A percentile compares a stretch with the other conserved stretches of the same genome.
phyloP scores from a whole-genome alignment of 2,888 invertebrate genomes.

The Luperina nickerlii region DNA sequence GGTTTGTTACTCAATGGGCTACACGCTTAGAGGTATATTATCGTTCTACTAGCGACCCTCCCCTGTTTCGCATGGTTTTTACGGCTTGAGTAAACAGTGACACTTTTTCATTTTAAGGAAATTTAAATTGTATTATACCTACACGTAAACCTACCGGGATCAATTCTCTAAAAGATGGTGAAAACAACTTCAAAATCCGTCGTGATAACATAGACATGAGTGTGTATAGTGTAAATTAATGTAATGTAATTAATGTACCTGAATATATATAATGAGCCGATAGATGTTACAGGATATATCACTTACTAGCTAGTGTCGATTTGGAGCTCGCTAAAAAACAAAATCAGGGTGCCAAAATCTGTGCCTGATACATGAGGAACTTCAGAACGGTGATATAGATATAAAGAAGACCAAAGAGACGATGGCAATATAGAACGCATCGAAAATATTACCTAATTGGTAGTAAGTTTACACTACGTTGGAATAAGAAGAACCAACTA shows the following conservation, averaged over 20 bases:
- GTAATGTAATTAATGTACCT: too few species aligned
- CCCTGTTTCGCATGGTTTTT: neutral
- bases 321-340: neutral
- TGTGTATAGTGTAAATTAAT: too few species aligned
- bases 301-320: neutral
- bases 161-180: neutral
- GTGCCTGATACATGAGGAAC: neutral
- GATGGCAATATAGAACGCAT: neutral
- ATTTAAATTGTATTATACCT: neutral
- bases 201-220: neutral
- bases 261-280: neutral
- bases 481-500: neutral
- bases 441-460: neutral
- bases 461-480: neutral
- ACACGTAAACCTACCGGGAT: neutral
- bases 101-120: neutral
- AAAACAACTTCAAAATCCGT: neutral
- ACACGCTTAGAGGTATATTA: neutral
- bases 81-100: neutral
- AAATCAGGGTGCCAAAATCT: neutral
- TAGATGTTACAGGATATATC: neutral
- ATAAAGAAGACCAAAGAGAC: neutral
- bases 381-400: neutral
- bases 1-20: neutral
- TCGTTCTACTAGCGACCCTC: neutral